phyloP scores from a whole-genome alignment of 2,113 vertebrate species.

The Osmerus mordax region DNA sequence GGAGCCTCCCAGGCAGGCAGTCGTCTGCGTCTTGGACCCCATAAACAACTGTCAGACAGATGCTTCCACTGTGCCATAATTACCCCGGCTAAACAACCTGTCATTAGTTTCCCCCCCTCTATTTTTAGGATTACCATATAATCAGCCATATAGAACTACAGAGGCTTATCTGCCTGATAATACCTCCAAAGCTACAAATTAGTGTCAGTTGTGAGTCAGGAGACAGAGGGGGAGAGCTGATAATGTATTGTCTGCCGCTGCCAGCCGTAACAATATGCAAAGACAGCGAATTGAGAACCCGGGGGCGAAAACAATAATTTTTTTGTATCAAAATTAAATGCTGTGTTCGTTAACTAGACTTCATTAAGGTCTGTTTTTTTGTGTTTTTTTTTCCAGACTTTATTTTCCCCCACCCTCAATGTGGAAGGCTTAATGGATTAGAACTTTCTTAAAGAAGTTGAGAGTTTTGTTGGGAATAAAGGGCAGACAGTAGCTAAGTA shows the following conservation, averaged over 20 bases:
- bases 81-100: conserved; percentile 32
- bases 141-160: conserved; percentile 45
- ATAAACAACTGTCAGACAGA: conserved; percentile 30
- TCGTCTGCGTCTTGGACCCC: conserved; percentile 13
- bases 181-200: conserved; percentile 44
- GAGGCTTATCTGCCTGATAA: conserved; percentile 40
- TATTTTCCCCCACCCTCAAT: too few species aligned
- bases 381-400: neutral
- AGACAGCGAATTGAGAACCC: conserved; percentile 16
- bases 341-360: conserved; percentile 16
- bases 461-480: too few species aligned
- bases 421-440: neutral
- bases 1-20: neutral
- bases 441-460: neutral
- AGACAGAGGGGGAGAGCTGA: conserved; percentile 9
- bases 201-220: conserved; percentile 48
- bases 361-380: conserved; percentile 24
- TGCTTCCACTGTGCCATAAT: conserved; percentile 30
- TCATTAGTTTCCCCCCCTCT: conserved; percentile 38
- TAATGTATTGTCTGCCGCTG: conserved; percentile 33
- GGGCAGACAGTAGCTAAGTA: too few species aligned
- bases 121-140: conserved; percentile 49
- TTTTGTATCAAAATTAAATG: conserved; percentile 42
- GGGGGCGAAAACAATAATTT: conserved; percentile 31
- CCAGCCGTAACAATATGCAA: conserved; percentile 29